Percentiles rank a stretch among this genome's conserved stretches.
These are phyloP conservation scores for Psittacula echo DNA, from an alignment of 2,797 vertebrate species.

Conservation along the genomic window DNA sequence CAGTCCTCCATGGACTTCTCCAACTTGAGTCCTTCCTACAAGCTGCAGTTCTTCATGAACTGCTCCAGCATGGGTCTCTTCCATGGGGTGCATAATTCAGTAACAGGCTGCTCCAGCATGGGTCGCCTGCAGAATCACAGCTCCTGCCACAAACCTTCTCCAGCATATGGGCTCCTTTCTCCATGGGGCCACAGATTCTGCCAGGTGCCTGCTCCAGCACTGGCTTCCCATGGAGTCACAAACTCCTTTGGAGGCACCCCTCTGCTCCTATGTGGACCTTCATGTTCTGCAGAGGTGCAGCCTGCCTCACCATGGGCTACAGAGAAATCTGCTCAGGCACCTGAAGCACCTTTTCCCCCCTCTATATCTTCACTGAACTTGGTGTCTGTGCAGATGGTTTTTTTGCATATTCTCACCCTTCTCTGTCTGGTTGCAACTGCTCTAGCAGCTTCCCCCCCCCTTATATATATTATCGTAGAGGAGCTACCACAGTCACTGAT, in stretches of 20 bases:
- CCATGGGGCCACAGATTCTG: rapidly evolving
- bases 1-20: not conserved
- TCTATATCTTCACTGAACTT: not conserved
- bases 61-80: not conserved
- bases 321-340: not conserved
- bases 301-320: not conserved
- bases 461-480: not conserved
- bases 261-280: not conserved
- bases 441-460: not conserved
- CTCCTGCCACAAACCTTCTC: not conserved
- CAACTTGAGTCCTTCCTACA: not conserved
- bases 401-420: not conserved
- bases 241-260: not conserved
- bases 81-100: not conserved
- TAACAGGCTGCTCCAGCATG: not conserved
- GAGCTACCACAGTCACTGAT: not conserved
- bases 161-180: not conserved
- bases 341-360: not conserved
- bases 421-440: not conserved
- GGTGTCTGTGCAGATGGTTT: not conserved
- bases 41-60: not conserved
- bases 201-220: not conserved
- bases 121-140: rapidly evolving
- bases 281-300: not conserved
- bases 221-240: not conserved